Evolutionary conservation across 1,140 invertebrate genomes (phyloP).

Genomic region (Cylas formicarius): DNA sequence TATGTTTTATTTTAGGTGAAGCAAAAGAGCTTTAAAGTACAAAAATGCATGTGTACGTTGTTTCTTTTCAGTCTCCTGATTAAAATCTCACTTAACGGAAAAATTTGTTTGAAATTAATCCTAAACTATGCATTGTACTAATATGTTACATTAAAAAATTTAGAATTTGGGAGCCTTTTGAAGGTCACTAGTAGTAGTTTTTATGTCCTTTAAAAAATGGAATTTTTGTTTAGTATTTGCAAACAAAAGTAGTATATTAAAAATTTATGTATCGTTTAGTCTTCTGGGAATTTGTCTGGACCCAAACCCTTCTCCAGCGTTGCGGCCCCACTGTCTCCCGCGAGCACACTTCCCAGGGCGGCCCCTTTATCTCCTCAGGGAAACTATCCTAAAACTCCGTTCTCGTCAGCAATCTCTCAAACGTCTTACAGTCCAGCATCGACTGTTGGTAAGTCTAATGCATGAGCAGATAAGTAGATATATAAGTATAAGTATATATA

Average conservation of each 20-base stretch:
- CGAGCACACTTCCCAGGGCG: slow-evolving; percentile 41
- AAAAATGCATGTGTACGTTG: too few relatives aligned
- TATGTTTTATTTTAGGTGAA: too few relatives aligned
- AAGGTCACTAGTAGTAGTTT: background rate
- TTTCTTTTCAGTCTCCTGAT: too few relatives aligned
- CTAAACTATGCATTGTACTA: too few relatives aligned
- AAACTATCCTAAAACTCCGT: slow-evolving; percentile 31
- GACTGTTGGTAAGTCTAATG: slow-evolving; percentile 35
- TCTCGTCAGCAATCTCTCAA: slow-evolving; percentile 47
- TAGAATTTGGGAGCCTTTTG: too few relatives aligned
- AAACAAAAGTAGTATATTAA: slow-evolving; percentile 1
- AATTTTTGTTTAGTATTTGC: background rate
- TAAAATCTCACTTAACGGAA: too few relatives aligned
- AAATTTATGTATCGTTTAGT: slow-evolving; percentile 1
- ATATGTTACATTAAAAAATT: too few relatives aligned
- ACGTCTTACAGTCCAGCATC: slow-evolving; percentile 38
- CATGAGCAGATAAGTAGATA: too few relatives aligned
- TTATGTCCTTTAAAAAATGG: background rate
- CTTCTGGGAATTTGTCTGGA: slow-evolving; percentile 14
- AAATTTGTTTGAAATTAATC: too few relatives aligned
- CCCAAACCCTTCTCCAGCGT: slow-evolving; percentile 55
- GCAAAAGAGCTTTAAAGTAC: too few relatives aligned
- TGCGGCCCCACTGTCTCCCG: slow-evolving; percentile 40
- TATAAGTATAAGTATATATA: too few relatives aligned
- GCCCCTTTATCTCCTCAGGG: slow-evolving; percentile 41